Conservation (phyloP, 2,888 invertebrate species). For the Phorcus lineatus region DNA sequence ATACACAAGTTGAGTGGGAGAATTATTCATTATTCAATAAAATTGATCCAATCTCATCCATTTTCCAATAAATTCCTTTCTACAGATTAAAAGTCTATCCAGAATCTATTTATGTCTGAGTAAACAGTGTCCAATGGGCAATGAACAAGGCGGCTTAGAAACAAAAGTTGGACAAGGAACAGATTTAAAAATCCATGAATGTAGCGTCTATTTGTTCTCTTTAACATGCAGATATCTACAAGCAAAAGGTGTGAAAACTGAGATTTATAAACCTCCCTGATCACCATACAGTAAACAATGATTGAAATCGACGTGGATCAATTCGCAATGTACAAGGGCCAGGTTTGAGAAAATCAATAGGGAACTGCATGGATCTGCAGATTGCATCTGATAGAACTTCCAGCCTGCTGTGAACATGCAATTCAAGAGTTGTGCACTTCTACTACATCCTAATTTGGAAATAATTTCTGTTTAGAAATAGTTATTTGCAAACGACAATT, state of each 20-base stretch:
- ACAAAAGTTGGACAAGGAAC: not conserved
- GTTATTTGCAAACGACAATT: too few relatives aligned
- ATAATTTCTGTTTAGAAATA: too few relatives aligned
- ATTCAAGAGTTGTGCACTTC: too few relatives aligned
- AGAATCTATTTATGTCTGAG: not conserved
- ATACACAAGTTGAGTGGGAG: not conserved
- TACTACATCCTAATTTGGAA: too few relatives aligned
- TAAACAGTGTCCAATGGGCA: not conserved
- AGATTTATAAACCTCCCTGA: not conserved
- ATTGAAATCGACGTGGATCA: slow-evolving; percentile 1
- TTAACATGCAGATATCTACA: not conserved
- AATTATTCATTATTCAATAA: not conserved
- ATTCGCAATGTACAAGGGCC: not conserved
- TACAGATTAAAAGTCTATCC: not conserved
- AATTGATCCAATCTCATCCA: not conserved
- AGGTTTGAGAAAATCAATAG: not conserved
- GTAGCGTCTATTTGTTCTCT: not conserved
- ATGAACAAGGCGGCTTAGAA: not conserved
- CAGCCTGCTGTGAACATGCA: too few relatives aligned
- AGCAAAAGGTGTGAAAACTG: not conserved
- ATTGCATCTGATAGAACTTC: not conserved
- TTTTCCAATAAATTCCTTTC: slow-evolving; percentile 4
- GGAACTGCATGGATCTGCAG: not conserved
- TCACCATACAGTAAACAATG: not conserved
- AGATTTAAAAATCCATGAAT: not conserved